Base-by-base conservation (phyloP, 2,113 vertebrate genomes). In the Hiodon alosoides region DNA sequence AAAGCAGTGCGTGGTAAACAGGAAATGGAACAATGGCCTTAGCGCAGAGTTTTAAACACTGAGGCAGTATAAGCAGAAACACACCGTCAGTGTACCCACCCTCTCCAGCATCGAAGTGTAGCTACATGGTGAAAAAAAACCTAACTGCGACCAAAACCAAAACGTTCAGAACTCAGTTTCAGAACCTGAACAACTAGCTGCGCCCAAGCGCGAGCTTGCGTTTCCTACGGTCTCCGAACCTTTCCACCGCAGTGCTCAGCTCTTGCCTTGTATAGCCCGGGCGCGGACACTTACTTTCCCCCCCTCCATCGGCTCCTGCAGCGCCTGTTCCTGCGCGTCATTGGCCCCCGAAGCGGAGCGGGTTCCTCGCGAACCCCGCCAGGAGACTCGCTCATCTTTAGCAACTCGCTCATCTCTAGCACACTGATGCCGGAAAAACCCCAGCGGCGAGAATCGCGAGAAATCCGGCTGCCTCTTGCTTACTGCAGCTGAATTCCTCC, bases 341-440 rank as follows among this genome's bases (percentile, higher is more conserved):
- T 87, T 77, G 81, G 81, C 31, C 80, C 81, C 67, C 14, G 66
- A 66, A 85, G 85, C 78, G 77, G 48, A n/a, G 68, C 71, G 52
- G 51, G 71, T 74, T 79, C 83, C 75, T 82, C 85, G 72, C 81
- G 82, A 84, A n/a, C n/a, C n/a, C 85, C 81, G 77, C 74, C 55
- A 79, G 81, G 82, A 83, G 79, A 83, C 79, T 79, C 57, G 77
- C 81, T 89, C 84, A 80, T 82, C 79, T 81, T 83, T 31, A 31
- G n/a, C n/a, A n/a, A 83, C 79, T 79, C 57, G 77, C 81, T 89
- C 84, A 80, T 82, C 79, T 81, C 82, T 31, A 31, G 31, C 31
- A 31, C 31, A 31, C 31, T 31, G 31, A 2, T 31, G 31, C 31
- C 31, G 31, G 31, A 31, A 31, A 31, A 31, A 31, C 31, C 31